Conservation (phyloP, 2,888 invertebrate genomes). For the Aphodius sticticus region DNA sequence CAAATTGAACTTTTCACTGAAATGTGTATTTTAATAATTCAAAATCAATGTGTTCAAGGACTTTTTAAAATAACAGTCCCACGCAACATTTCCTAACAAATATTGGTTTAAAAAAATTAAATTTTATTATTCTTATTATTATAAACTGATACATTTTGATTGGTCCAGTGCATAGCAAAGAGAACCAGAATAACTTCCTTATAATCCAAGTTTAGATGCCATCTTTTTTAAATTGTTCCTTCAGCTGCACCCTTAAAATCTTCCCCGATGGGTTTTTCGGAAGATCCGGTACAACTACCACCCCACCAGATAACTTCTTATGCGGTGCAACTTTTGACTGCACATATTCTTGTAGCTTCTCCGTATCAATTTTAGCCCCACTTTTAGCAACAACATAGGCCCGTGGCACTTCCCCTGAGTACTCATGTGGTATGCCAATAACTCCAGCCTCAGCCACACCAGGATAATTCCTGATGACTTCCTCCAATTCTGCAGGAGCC, state of each 20-base stretch:
- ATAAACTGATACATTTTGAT: not conserved
- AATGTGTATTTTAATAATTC: no score
- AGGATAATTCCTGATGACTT: conserved; percentile 72
- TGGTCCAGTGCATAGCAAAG: not conserved
- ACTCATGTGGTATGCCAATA: conserved; percentile 73
- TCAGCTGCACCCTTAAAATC: conserved; percentile 71
- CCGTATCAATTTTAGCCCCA: conserved; percentile 57
- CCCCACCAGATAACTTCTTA: conserved; percentile 73
- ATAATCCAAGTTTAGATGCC: not conserved
- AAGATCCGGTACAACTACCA: conserved; percentile 70
- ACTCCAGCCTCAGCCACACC: conserved; percentile 82
- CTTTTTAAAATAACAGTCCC: no score
- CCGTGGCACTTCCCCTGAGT: conserved; percentile 75
- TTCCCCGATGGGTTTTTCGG: conserved; percentile 83
- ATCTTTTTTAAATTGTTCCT: conserved; percentile 39
- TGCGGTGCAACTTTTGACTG: conserved; percentile 74
- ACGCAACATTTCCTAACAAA: no score
- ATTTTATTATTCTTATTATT: no score
- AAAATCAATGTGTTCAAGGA: no score
- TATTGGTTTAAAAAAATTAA: no score
- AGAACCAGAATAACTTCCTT: not conserved
- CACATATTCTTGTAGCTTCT: conserved; percentile 68
- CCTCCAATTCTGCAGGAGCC: conserved; percentile 86
- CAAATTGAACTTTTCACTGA: no score
- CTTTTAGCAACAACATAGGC: conserved; percentile 71